Evolutionary conservation across 2,797 vertebrate genomes (phyloP), one percentile per base, ranked within the genome.

Genomic region (Hemibagrus guttatus): DNA sequence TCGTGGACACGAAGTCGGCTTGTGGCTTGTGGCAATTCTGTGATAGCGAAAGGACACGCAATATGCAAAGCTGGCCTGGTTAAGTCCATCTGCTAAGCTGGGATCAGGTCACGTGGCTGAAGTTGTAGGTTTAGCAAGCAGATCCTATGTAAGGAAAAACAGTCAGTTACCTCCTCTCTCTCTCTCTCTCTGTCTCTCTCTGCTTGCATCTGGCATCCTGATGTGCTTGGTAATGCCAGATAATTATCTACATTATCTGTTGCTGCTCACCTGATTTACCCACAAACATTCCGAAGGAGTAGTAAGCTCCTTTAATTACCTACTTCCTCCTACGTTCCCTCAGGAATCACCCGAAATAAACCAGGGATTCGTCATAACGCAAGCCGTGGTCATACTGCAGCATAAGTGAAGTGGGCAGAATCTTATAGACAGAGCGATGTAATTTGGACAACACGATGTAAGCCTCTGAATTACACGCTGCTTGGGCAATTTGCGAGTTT

Each of bases 201-300:
- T 84, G 64, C 39, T 64, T 66, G 87, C 88, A 90, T 91, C 91
- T 90, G 89, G 87, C 89, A 85, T 86, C 79, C 84, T 87, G 88
- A 89, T 87, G 81, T 85, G 78, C 88, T 87, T 81, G 54, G 85
- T 88, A 88, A 89, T 87, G 89, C 83, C 87, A 89, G 89, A 90
- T 85, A 90, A 91, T 91, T 90, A 90, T 88, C 88, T 76, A 88
- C 81, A 88, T 86, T 90, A 91, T 89, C 89, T 91, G 86, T 89
- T 91, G 88, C 86, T 87, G 87, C 89, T 84, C 82, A 85, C 86
- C 81, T 85, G 31, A 87, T 89, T 90, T 89, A 90, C 87, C 86
- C 86, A 72, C 61, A 87, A 87, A 88, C 90, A 86, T 91, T 84
- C 80, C 9, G 83, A 86, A 86, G 84, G 79, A 90, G 85, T 76